phyloP scores from a whole-genome alignment of 2,113 vertebrate genomes.

The Osmerus mordax region DNA sequence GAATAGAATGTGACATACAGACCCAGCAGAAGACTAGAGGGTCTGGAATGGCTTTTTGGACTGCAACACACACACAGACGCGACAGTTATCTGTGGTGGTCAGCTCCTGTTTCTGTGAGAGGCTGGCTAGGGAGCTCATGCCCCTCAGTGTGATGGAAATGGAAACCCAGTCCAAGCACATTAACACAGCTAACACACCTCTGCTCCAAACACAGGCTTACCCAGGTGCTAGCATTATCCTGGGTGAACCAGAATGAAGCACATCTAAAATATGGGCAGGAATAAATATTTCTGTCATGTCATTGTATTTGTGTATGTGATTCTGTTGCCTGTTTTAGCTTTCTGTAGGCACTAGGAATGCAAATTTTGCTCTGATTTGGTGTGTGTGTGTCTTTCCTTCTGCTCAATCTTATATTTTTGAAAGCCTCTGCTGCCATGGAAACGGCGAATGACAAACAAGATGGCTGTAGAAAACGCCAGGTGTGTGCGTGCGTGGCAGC shows the following conservation, averaged over 20 bases:
- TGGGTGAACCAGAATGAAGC: background rate
- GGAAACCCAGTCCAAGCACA: slow-evolving; percentile 37
- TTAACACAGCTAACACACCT: slow-evolving; percentile 13
- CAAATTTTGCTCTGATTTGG: background rate
- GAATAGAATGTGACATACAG: slow-evolving; percentile 40
- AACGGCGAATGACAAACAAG: slow-evolving; percentile 68
- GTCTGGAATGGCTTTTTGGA: slow-evolving; percentile 35
- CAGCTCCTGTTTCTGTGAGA: slow-evolving; percentile 28
- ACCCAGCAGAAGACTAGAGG: slow-evolving; percentile 19
- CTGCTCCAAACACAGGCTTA: background rate
- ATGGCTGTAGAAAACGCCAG: slow-evolving; percentile 53
- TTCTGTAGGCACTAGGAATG: too few species aligned
- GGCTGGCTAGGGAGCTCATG: background rate
- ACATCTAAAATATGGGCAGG: background rate
- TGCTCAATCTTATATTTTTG: slow-evolving; percentile 59
- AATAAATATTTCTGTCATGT: slow-evolving; percentile 35
- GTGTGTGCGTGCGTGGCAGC: slow-evolving; percentile 5
- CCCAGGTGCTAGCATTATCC: background rate
- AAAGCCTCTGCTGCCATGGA: slow-evolving; percentile 65
- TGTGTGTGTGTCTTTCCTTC: slow-evolving; percentile 57
- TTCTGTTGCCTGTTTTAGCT: too few species aligned
- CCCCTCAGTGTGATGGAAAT: slow-evolving; percentile 23
- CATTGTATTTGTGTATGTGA: slow-evolving; percentile 40
- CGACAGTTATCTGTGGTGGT: slow-evolving; percentile 18
- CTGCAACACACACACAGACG: background rate